phyloP scores from a whole-genome alignment of 2,797 vertebrate species.

The Schizopygopsis malacanthus region DNA sequence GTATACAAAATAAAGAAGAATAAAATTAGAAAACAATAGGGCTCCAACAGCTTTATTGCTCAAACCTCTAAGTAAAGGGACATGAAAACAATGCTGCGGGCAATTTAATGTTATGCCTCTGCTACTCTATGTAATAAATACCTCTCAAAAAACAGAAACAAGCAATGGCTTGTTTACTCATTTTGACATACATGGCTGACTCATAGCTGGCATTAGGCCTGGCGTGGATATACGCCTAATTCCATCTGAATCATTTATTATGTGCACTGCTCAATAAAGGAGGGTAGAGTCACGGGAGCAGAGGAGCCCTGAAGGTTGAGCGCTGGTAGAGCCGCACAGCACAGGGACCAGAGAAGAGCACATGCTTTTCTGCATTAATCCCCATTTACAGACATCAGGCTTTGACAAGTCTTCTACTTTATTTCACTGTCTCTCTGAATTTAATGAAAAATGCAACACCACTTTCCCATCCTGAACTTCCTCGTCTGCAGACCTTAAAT shows the following conservation, averaged over 20 bases:
- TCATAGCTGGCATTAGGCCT: slow-evolving; percentile 26
- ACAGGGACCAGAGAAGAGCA: background rate
- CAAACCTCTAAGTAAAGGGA: background rate
- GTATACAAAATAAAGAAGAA: background rate
- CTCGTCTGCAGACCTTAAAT: slow-evolving; percentile 36
- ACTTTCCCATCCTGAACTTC: slow-evolving; percentile 31
- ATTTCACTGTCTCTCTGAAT: slow-evolving; percentile 27
- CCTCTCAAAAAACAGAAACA: background rate
- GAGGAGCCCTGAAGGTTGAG: background rate
- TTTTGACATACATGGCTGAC: no score
- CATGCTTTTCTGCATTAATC: slow-evolving; percentile 26
- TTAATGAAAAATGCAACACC: slow-evolving; percentile 53
- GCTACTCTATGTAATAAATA: background rate
- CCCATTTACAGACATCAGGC: slow-evolving; percentile 7
- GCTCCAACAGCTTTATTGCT: background rate
- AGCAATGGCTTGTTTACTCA: no score
- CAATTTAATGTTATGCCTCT: background rate
- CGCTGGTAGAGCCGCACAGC: background rate
- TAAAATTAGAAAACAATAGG: background rate
- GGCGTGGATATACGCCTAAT: slow-evolving; percentile 35
- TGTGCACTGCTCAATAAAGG: background rate
- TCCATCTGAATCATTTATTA: slow-evolving; percentile 35
- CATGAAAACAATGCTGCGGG: background rate
- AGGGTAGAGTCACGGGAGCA: background rate
- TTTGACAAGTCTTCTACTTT: slow-evolving; percentile 28